Conservation (phyloP, 2,888 invertebrate species). For the Lordiphosa fenestrarum region DNA sequence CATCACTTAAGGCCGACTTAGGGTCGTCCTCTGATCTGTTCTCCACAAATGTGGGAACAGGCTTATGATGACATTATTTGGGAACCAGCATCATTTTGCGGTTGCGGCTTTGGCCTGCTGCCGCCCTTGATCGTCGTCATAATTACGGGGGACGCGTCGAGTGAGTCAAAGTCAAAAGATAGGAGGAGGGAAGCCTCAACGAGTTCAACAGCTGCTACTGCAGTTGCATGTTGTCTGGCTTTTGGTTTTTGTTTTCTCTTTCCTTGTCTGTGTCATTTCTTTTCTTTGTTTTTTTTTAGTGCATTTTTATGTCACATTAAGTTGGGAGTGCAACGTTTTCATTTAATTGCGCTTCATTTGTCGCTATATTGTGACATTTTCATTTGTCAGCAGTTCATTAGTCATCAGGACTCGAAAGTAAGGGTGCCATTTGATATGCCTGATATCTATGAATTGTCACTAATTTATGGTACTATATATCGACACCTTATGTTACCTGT, state of each 20-base stretch:
- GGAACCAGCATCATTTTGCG: slow-evolving; percentile 61
- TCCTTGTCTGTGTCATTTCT: slow-evolving; percentile 2
- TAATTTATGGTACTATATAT: slow-evolving; percentile 27
- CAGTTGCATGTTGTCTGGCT: slow-evolving; percentile 5
- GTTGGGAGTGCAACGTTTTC: slow-evolving; percentile 48
- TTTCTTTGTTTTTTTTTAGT: slow-evolving; percentile 39
- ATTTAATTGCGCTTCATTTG: slow-evolving; percentile 60
- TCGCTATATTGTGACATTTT: slow-evolving; percentile 65
- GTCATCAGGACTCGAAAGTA: slow-evolving; percentile 42
- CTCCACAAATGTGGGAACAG: slow-evolving; percentile 9
- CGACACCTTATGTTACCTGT: slow-evolving; percentile 25
- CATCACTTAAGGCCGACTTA: slow-evolving; percentile 44
- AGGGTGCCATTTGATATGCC: slow-evolving; percentile 24
- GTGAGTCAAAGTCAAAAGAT: neutral
- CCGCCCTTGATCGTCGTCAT: slow-evolving; percentile 9
- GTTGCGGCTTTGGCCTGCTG: slow-evolving; percentile 32
- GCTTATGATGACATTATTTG: slow-evolving; percentile 68
- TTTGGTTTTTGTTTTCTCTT: neutral
- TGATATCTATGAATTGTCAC: slow-evolving; percentile 31
- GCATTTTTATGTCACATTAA: slow-evolving; percentile 60
- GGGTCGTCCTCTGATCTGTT: slow-evolving; percentile 29
- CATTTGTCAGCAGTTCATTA: slow-evolving; percentile 71
- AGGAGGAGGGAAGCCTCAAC: neutral
- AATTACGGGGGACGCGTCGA: slow-evolving; percentile 28
- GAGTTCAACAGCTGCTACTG: slow-evolving; percentile 26